phyloP scores from a whole-genome alignment of 1,140 invertebrate genomes.

The Leptinotarsa lineolata region DNA sequence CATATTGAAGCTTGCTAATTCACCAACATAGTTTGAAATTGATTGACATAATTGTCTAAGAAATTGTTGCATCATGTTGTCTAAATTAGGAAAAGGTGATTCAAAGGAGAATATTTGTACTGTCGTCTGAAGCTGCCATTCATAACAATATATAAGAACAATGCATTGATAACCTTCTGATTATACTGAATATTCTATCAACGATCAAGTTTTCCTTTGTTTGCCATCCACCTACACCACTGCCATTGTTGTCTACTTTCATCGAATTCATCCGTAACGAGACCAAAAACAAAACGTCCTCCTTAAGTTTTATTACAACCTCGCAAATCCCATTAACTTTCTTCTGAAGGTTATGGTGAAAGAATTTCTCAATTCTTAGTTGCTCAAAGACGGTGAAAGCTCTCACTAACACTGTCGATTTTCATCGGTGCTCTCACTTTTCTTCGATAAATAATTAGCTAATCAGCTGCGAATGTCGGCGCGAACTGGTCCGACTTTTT shows the following conservation, averaged over 20 bases:
- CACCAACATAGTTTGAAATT: no score
- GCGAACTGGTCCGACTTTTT: neutral
- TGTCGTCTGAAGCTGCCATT: no score
- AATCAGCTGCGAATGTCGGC: no score
- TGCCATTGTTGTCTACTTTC: conserved; percentile 5
- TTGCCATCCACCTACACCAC: neutral
- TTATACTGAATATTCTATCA: no score
- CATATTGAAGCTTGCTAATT: no score
- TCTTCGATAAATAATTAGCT: neutral
- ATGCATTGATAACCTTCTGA: no score
- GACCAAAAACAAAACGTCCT: conserved; percentile 11
- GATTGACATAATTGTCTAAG: no score
- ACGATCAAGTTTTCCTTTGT: no score
- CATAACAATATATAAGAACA: no score
- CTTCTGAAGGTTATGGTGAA: conserved; percentile 29
- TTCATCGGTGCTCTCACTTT: neutral
- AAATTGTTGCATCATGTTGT: no score
- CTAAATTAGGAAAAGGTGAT: no score
- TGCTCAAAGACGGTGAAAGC: conserved; percentile 26
- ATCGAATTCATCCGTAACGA: neutral
- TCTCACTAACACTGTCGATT: conserved; percentile 11
- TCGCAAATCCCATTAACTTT: conserved; percentile 18
- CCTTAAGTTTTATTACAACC: conserved; percentile 9
- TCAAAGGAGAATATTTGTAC: no score
- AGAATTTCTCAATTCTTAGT: conserved; percentile 29